These are phyloP conservation scores for Fragum sueziense DNA, from an alignment of 2,888 invertebrate species.

Conservation along the genomic window DNA sequence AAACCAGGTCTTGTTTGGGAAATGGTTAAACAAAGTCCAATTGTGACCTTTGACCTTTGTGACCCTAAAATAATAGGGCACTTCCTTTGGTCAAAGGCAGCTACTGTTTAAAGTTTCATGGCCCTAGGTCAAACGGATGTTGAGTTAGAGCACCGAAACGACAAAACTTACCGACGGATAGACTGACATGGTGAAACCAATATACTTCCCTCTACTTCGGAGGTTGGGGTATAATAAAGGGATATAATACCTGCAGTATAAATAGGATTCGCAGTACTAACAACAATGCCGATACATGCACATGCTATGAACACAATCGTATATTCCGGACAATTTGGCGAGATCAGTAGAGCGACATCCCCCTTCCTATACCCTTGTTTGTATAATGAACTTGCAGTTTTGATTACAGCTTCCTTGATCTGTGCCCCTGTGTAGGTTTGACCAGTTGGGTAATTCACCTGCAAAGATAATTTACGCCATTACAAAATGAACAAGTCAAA, in stretches of 20 bases:
- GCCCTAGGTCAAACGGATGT: too few relatives aligned
- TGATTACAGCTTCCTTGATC: slow-evolving; percentile 65
- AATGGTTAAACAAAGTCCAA: too few relatives aligned
- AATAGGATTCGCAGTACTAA: slow-evolving; percentile 71
- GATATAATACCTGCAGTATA: slow-evolving; percentile 69
- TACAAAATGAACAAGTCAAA: neutral
- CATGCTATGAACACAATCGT: slow-evolving; percentile 69
- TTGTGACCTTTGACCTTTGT: too few relatives aligned
- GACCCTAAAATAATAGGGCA: too few relatives aligned
- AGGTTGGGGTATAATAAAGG: too few relatives aligned
- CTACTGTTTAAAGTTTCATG: too few relatives aligned
- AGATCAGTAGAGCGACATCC: slow-evolving; percentile 72
- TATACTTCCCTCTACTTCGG: too few relatives aligned
- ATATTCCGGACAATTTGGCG: slow-evolving; percentile 77
- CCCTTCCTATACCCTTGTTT: slow-evolving; percentile 75
- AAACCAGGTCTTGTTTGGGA: too few relatives aligned
- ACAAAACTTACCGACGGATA: too few relatives aligned
- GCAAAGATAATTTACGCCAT: slow-evolving; percentile 12
- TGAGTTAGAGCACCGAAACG: too few relatives aligned
- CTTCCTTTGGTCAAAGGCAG: too few relatives aligned
- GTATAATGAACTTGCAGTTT: slow-evolving; percentile 71
- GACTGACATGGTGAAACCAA: too few relatives aligned
- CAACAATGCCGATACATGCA: slow-evolving; percentile 64
- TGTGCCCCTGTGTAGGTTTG: slow-evolving; percentile 67
- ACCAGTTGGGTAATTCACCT: slow-evolving; percentile 75